Evolutionary conservation across 2,113 vertebrate species (phyloP), one percentile per base, ranked within the genome.

Genomic region (Delphinus delphis): DNA sequence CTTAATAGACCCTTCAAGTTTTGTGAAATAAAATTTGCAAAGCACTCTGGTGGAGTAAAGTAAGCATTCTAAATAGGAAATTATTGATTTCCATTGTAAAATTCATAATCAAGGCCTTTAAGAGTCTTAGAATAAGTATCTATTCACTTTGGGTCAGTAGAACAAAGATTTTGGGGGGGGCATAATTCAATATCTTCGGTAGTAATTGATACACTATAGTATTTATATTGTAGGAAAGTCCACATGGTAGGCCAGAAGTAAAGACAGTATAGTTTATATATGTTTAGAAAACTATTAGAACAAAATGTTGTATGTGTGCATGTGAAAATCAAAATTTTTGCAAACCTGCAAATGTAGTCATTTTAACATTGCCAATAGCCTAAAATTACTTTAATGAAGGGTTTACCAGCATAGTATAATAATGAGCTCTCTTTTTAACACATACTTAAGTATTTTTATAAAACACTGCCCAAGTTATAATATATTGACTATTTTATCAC

Each of bases 51-150:
- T 88, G 17, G 44, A 65, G 55, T 20, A 97, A 96, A 88, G 65
- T 80, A 95, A 87, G 38, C 90, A 96, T 97, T 97, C 70, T 97
- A 98, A 97, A 91, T 50, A 96, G 68, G 53, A 96, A 89, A 83
- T 67, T 89, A 96, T 97, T 96, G 77, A 98, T 96, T 97, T 97
- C 73, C 68, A 83, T 91, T 97, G 60, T 93, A 91, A 96, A 97
- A 96, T 96, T 97, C 79, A 96, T 97, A 96, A 94, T 53, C 21
- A 15, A 63, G 33, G 47, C 88, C 88, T 96, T 94, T 94, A 98
- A 94, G 94, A 90, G 18, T 95, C 79, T 96, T 93, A 76, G 53
- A 90, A 96, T 94, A 96, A 97, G 90, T 90, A 90, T 96, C 68
- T 94, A 88, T 96, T 96, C 92, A 96, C 76, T 95, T 94, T 85